phyloP scores from a whole-genome alignment of 2,113 vertebrate species.

The Rhodinocichla rosea region DNA sequence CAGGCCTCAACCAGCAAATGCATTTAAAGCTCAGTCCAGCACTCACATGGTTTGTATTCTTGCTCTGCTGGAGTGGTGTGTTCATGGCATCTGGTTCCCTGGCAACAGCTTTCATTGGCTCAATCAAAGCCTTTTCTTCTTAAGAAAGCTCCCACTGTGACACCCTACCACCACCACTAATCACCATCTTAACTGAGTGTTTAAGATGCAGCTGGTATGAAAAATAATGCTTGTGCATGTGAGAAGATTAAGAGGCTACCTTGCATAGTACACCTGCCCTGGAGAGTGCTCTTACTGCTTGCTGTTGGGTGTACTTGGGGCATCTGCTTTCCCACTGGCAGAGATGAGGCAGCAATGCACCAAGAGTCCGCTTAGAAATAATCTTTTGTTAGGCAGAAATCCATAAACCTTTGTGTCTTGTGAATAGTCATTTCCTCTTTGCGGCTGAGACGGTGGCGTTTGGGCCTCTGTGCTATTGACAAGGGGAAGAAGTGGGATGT shows the following conservation, averaged over 20 bases:
- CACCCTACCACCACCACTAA: constrained; percentile 76
- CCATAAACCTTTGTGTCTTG: constrained; percentile 63
- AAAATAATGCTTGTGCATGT: constrained; percentile 54
- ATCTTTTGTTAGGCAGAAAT: constrained; percentile 70
- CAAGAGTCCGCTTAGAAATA: constrained; percentile 32
- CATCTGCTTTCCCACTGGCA: not conserved
- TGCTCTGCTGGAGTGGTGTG: constrained; percentile 74
- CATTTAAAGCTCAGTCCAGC: constrained; percentile 68
- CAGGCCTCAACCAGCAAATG: constrained; percentile 60
- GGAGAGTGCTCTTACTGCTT: not conserved
- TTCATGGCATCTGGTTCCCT: constrained; percentile 83
- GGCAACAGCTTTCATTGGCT: constrained; percentile 84
- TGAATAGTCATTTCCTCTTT: constrained; percentile 67
- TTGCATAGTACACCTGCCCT: constrained; percentile 59
- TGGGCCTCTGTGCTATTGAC: constrained; percentile 60
- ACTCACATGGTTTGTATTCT: constrained; percentile 77
- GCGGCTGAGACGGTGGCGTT: not conserved
- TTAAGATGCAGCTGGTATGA: constrained; percentile 77
- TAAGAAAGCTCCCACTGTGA: constrained; percentile 79
- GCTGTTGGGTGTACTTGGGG: not conserved
- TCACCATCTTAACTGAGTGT: constrained; percentile 74
- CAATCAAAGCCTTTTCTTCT: constrained; percentile 83
- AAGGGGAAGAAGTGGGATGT: constrained; percentile 55
- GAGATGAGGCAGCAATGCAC: not conserved
- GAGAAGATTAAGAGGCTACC: constrained; percentile 43